Evolutionary conservation across 1,140 invertebrate genomes (phyloP).

Genomic region (Formica exsecta): DNA sequence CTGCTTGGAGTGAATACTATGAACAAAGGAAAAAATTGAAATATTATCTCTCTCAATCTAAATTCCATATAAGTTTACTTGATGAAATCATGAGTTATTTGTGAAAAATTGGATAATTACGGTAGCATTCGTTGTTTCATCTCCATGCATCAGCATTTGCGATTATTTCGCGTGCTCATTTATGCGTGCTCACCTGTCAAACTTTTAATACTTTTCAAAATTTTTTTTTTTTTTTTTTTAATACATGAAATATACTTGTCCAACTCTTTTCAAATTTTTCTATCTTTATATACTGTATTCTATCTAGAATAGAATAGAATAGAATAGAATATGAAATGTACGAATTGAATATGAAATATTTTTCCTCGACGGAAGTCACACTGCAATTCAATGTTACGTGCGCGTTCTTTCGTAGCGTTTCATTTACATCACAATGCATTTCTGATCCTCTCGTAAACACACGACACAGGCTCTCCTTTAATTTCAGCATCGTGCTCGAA

Average conservation of each 20-base stretch:
- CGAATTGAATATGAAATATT: neutral
- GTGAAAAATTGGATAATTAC: neutral
- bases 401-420: neutral
- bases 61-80: neutral
- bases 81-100: neutral
- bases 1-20: neutral
- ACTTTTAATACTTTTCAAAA: neutral
- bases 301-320: too few relatives aligned
- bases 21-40: neutral
- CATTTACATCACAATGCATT: constrained; percentile 47
- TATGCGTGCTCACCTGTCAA: neutral
- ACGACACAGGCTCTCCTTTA: constrained; percentile 25
- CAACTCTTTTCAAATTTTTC: neutral
- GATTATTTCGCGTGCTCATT: neutral
- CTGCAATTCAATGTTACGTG: constrained; percentile 17
- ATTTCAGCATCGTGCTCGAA: constrained; percentile 39
- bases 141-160: neutral
- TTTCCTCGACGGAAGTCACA: neutral
- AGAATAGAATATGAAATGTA: too few relatives aligned
- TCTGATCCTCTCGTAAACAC: neutral
- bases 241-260: neutral
- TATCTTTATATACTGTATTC: neutral
- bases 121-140: neutral
- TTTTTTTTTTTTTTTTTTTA: neutral
- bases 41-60: constrained; percentile 15